phyloP scores from a whole-genome alignment of 2,888 invertebrate genomes.

The Rhyacophila evoluta region DNA sequence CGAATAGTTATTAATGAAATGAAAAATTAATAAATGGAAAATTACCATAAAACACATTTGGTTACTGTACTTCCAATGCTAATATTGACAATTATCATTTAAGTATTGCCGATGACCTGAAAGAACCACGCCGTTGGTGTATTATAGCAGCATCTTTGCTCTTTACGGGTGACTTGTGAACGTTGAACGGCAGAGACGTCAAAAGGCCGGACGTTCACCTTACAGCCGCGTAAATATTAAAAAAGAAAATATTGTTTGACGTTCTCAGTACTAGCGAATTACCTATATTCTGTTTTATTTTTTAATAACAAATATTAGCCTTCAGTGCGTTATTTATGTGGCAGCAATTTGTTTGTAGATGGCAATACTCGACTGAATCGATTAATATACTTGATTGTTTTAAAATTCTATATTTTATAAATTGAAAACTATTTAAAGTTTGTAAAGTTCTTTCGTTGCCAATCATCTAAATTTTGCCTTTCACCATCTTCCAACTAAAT shows the following conservation, averaged over 20 bases:
- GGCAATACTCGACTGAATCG: not conserved
- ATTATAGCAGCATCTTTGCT: not conserved
- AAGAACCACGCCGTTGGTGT: not conserved
- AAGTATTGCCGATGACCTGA: not conserved
- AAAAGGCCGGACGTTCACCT: slow-evolving; percentile 22
- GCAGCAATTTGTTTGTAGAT: not conserved
- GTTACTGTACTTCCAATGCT: too few relatives aligned
- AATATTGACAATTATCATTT: too few relatives aligned
- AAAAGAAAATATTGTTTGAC: slow-evolving; percentile 1
- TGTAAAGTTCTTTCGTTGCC: too few relatives aligned
- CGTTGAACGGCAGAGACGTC: slow-evolving; percentile 18
- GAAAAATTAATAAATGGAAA: too few relatives aligned
- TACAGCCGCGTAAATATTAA: not conserved
- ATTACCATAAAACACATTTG: too few relatives aligned
- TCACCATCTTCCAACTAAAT: too few relatives aligned
- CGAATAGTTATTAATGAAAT: too few relatives aligned
- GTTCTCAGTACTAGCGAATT: not conserved
- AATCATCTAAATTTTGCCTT: too few relatives aligned
- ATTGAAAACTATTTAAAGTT: too few relatives aligned
- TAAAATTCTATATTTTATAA: too few relatives aligned
- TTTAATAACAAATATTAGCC: too few relatives aligned
- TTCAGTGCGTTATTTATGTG: not conserved
- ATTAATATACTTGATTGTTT: too few relatives aligned
- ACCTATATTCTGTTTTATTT: not conserved
- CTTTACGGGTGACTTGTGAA: slow-evolving; percentile 22